Evolutionary conservation across 2,113 vertebrate species (phyloP).

Genomic region (Sardina pilchardus): DNA sequence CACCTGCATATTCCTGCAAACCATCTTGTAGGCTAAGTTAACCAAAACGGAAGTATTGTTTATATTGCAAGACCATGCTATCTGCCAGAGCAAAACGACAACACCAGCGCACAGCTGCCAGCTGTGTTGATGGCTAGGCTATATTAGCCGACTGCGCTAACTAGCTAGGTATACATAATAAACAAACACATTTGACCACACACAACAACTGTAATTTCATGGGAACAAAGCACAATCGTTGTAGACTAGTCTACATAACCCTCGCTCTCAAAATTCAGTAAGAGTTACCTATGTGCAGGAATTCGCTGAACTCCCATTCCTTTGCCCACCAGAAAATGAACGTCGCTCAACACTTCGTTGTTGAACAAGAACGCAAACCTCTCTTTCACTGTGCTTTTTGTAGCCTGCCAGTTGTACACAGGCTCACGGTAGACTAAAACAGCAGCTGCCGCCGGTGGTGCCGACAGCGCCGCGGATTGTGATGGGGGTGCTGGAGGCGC

Average conservation of each 20-base stretch:
- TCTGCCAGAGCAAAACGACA: too few species aligned
- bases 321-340: conserved; percentile 87
- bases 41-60: too few species aligned
- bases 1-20: too few species aligned
- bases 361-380: conserved; percentile 86
- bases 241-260: too few species aligned
- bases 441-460: conserved; percentile 22
- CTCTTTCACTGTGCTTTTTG: conserved; percentile 85
- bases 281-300: conserved; percentile 81
- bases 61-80: too few species aligned
- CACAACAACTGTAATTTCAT: neutral
- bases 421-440: conserved; percentile 75
- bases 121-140: too few species aligned
- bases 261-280: neutral
- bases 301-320: conserved; percentile 83
- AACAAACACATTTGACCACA: too few species aligned
- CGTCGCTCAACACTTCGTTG: conserved; percentile 89
- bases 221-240: too few species aligned
- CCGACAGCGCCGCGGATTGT: conserved; percentile 41
- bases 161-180: too few species aligned
- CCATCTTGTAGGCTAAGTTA: too few species aligned
- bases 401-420: conserved; percentile 85
- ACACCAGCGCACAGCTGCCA: too few species aligned
- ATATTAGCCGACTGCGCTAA: too few species aligned
- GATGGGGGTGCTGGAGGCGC: conserved; percentile 39